Conservation (phyloP, 2,888 invertebrate species). For the Deroplatys truncata region DNA sequence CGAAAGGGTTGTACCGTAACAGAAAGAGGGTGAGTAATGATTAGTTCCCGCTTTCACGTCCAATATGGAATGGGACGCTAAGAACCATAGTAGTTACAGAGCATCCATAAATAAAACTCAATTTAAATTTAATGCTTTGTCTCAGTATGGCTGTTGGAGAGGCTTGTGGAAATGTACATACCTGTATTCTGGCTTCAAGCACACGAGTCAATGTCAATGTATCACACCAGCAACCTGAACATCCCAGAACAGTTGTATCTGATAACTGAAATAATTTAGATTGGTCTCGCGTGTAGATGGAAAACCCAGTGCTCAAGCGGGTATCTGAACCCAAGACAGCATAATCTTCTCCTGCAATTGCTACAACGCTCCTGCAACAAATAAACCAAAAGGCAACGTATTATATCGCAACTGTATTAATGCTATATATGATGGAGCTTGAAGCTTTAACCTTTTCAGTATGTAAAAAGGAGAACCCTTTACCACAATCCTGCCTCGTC, state of each 20-base stretch:
- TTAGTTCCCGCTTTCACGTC: too few relatives aligned
- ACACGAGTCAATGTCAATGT: constrained; percentile 84
- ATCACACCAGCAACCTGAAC: constrained; percentile 97
- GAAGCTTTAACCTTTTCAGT: too few relatives aligned
- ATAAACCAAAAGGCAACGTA: not conserved
- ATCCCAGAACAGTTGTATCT: constrained; percentile 81
- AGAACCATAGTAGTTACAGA: too few relatives aligned
- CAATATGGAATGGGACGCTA: too few relatives aligned
- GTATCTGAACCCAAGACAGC: constrained; percentile 94
- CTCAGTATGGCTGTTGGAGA: too few relatives aligned
- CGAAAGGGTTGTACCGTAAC: too few relatives aligned
- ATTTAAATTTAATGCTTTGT: too few relatives aligned
- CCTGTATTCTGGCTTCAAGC: constrained; percentile 80
- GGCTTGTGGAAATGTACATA: constrained; percentile 35
- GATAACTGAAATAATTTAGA: constrained; percentile 83
- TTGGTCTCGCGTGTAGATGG: constrained; percentile 84
- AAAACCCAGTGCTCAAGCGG: constrained; percentile 85
- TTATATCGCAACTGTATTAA: too few relatives aligned
- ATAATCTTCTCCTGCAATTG: constrained; percentile 93
- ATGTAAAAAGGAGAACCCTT: too few relatives aligned
- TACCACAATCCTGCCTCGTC: not conserved
- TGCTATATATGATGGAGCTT: too few relatives aligned
- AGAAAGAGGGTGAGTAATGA: too few relatives aligned
- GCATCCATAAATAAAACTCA: too few relatives aligned
- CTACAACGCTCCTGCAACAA: constrained; percentile 79